Evolutionary conservation across 2,797 vertebrate genomes (phyloP).

Genomic region (Ptychadena robeensis): DNA sequence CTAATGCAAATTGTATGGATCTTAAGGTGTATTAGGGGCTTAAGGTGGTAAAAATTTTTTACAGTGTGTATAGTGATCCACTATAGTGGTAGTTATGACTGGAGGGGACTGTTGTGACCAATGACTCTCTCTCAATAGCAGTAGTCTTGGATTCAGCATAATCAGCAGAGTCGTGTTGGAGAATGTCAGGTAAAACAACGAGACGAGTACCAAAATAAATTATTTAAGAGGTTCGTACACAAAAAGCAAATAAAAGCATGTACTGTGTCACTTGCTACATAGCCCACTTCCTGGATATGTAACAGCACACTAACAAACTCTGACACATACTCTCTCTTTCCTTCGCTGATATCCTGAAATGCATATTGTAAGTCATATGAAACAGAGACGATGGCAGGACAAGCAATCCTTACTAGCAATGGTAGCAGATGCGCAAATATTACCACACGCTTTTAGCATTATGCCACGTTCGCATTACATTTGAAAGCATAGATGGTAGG

Average conservation of each 20-base stretch:
- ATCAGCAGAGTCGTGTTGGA: neutral
- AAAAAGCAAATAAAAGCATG: slow-evolving; percentile 7
- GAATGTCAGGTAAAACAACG: neutral
- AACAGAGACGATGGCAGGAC: neutral
- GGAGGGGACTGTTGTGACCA: neutral
- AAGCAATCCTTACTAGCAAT: neutral
- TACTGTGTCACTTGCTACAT: neutral
- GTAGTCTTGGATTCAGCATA: neutral
- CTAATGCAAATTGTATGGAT: too few species aligned
- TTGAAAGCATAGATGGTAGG: neutral
- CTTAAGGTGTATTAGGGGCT: too few species aligned
- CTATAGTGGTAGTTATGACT: neutral
- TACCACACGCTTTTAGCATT: neutral
- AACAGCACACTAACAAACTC: neutral
- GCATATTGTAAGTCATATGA: neutral
- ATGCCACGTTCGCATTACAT: neutral
- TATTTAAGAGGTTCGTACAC: neutral
- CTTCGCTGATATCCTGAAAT: neutral
- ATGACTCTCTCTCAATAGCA: neutral
- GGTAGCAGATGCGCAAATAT: neutral
- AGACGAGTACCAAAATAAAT: neutral
- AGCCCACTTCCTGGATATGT: neutral
- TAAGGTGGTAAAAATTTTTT: too few species aligned
- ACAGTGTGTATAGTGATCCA: neutral
- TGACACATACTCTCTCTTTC: neutral